phyloP scores from a whole-genome alignment of 2,888 invertebrate species.

The Drosophila pullipes region DNA sequence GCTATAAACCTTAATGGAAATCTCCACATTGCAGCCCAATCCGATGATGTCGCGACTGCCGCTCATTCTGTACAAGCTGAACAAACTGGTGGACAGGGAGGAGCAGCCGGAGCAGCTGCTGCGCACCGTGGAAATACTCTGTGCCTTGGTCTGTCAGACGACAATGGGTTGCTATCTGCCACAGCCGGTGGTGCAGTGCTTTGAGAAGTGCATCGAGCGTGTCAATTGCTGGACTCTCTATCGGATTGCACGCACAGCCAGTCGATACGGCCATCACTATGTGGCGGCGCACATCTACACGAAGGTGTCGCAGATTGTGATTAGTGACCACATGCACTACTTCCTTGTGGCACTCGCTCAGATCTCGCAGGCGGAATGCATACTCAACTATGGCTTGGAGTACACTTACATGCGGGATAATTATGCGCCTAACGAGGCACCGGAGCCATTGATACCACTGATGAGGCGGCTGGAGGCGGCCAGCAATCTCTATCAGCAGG shows the following conservation, averaged over 20 bases:
- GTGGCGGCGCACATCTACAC: constrained; percentile 89
- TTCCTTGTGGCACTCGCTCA: constrained; percentile 94
- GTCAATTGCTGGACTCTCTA: constrained; percentile 94
- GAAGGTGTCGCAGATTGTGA: constrained; percentile 89
- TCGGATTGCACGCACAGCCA: constrained; percentile 93
- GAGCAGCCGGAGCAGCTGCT: constrained; percentile 80
- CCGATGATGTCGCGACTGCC: constrained; percentile 81
- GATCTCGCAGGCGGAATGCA: constrained; percentile 91
- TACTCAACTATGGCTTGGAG: constrained; percentile 87
- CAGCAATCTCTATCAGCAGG: constrained; percentile 88
- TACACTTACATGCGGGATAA: constrained; percentile 85
- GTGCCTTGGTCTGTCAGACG: constrained; percentile 93
- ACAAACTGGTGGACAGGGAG: constrained; percentile 76
- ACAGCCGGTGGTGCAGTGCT: constrained; percentile 87
- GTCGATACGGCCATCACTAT: constrained; percentile 93
- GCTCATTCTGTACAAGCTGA: constrained; percentile 82
- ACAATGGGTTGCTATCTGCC: constrained; percentile 90
- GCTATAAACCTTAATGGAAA: not conserved
- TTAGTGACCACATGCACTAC: constrained; percentile 95
- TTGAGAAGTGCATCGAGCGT: constrained; percentile 87
- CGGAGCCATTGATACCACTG: constrained; percentile 84
- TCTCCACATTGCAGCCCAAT: constrained; percentile 58
- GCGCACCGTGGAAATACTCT: constrained; percentile 90
- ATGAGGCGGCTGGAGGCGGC: constrained; percentile 86
- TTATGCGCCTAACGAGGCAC: constrained; percentile 74